These are phyloP conservation scores for Ardeotis arabs DNA, from an alignment of 2,113 vertebrate genomes.

Conservation along the genomic window DNA sequence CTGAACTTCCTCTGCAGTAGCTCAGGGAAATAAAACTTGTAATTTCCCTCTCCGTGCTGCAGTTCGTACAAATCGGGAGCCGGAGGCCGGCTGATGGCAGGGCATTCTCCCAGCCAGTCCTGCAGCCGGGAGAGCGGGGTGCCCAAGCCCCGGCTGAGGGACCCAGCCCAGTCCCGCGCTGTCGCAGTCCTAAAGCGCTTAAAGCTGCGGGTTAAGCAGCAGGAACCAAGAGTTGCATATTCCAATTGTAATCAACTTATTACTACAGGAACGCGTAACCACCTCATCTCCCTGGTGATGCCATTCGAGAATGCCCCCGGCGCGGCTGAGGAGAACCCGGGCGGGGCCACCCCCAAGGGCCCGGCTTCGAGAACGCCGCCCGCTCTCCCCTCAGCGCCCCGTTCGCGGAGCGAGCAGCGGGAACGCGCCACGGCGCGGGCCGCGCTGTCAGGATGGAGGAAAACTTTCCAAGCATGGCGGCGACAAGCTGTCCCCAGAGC, in stretches of 20 bases:
- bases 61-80: rapidly evolving
- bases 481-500: too few species aligned
- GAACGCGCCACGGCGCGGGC: background rate
- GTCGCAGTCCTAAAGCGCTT: background rate
- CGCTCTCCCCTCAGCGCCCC: background rate
- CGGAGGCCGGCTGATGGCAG: background rate
- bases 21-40: background rate
- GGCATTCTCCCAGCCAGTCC: background rate
- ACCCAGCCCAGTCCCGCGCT: background rate
- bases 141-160: background rate
- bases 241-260: background rate
- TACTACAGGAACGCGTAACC: background rate
- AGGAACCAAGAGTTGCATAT: background rate
- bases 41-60: rapidly evolving
- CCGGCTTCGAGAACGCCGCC: background rate
- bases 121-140: too few species aligned
- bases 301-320: too few species aligned
- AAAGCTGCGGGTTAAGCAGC: rapidly evolving
- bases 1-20: rapidly evolving
- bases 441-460: background rate
- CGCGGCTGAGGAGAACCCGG: background rate
- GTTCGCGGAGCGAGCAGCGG: background rate
- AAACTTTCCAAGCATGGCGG: background rate
- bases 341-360: background rate
- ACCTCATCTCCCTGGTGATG: background rate